These are phyloP conservation scores for Drosophila neonasuta DNA, from an alignment of 2,888 invertebrate genomes.

Conservation along the genomic window DNA sequence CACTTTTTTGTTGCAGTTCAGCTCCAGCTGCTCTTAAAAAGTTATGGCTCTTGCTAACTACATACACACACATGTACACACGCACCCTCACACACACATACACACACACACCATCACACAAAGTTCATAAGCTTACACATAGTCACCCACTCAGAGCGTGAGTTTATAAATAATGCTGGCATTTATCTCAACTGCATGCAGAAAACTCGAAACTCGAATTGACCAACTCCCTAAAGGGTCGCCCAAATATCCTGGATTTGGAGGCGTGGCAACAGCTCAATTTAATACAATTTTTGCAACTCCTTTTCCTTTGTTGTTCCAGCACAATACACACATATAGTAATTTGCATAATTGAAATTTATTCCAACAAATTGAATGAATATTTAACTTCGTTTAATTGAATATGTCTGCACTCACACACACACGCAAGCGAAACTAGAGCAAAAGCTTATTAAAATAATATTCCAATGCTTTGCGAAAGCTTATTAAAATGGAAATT, in stretches of 20 bases:
- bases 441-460: constrained; percentile 56
- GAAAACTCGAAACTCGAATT: constrained; percentile 29
- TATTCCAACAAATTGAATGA: constrained; percentile 62
- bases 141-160: neutral
- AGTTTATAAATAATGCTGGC: constrained; percentile 61
- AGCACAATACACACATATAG: constrained; percentile 4
- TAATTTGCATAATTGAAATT: constrained; percentile 70
- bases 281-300: neutral
- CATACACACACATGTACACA: constrained; percentile 10
- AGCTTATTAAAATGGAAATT: constrained; percentile 38
- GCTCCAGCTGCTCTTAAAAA: constrained; percentile 45
- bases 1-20: constrained; percentile 35
- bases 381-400: constrained; percentile 68
- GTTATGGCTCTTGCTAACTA: constrained; percentile 48
- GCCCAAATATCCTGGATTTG: neutral
- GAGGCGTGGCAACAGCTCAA: neutral
- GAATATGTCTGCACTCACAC: constrained; percentile 44
- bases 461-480: constrained; percentile 4
- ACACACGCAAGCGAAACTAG: neutral
- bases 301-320: neutral
- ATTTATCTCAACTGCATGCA: constrained; percentile 42
- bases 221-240: constrained; percentile 24
- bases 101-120: constrained; percentile 5
- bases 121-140: neutral
- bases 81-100: neutral